These are phyloP conservation scores for Coenonympha arcania DNA, from an alignment of 2,888 invertebrate genomes.

Conservation along the genomic window DNA sequence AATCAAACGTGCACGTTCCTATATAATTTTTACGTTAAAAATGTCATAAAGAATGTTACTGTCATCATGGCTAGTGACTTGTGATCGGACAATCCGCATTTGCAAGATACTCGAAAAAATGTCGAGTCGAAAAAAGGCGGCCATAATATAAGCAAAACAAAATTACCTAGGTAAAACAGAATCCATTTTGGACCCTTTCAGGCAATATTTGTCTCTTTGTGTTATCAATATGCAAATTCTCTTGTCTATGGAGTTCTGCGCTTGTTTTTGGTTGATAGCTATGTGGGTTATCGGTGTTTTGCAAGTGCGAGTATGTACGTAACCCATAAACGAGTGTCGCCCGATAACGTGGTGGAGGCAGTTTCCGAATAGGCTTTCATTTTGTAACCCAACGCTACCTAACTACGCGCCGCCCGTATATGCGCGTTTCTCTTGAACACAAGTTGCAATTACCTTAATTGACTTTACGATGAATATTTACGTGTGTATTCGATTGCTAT, in stretches of 20 bases:
- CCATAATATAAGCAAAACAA: not conserved
- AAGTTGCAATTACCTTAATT: not conserved
- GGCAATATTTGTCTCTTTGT: not conserved
- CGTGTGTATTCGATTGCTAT: too few species aligned
- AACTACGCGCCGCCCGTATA: not conserved
- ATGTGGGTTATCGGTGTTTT: constrained; percentile 61
- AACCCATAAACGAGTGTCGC: not conserved
- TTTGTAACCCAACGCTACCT: not conserved
- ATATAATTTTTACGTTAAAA: too few species aligned
- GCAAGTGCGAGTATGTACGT: constrained; percentile 22
- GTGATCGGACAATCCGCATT: too few species aligned
- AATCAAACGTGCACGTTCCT: too few species aligned
- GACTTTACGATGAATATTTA: too few species aligned
- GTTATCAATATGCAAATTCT: constrained; percentile 52
- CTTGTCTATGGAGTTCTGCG: constrained; percentile 50
- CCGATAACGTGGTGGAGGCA: constrained; percentile 1
- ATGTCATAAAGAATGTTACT: too few species aligned
- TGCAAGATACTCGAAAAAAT: not conserved
- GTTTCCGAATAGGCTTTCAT: constrained; percentile 6
- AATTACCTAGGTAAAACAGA: not conserved
- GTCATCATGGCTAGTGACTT: too few species aligned
- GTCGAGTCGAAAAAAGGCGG: not conserved
- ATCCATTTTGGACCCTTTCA: not conserved
- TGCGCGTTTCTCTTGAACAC: not conserved
- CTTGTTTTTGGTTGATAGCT: constrained; percentile 49